Evolutionary conservation across 53 echinoderm and acorn worm species (phyloP), one percentile per base, ranked within the genome.

Genomic region (Holothuria scabra): DNA sequence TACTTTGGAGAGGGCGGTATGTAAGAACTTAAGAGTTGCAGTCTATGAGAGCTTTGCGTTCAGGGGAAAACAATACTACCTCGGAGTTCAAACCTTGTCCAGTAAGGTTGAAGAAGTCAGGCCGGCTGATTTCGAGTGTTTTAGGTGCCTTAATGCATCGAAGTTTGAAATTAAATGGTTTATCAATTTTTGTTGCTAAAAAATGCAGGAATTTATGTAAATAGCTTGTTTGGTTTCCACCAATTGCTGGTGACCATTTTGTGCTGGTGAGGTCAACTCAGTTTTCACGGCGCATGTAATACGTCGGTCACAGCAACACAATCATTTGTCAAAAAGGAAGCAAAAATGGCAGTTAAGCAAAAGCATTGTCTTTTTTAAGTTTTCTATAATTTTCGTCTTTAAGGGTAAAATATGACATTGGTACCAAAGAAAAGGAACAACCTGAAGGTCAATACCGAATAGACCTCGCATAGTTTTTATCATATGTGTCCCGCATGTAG

Each of bases 141-240:
- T 72, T 72, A 78, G 78, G 78, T 78, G 78, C 78, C 78, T 78
- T 78, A 78, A 78, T 58, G 78, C 78, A 78, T 78, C 78, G 78
- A 78, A 78, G 78, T 78, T 76, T 78, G 56, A 78, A 78, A 78
- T 72, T 56, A 58, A 57, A 52, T 52, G 52, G 52, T 78, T 78
- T 78, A 78, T 78, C 56, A 78, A 78, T 56, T 78, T 31, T 57
- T 74, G 37, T 44, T 74, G 18, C 28, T 74, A 49, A 76, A 78
- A 44, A 74, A 57, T 32, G 78, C 78, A 78, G 59, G 78, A 78
- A 58, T 78, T 78, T 78, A 78, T 78, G 78, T 78, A 78, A 78
- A 78, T 78, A 78, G 78, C 78, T 78, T 72, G 31, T 48, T 72
- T 78, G 78, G 78, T 78, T 78, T 78, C 78, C 78, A 78, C 78